Conservation (phyloP, 2,113 vertebrate species). For the Nesogale talazaci region DNA sequence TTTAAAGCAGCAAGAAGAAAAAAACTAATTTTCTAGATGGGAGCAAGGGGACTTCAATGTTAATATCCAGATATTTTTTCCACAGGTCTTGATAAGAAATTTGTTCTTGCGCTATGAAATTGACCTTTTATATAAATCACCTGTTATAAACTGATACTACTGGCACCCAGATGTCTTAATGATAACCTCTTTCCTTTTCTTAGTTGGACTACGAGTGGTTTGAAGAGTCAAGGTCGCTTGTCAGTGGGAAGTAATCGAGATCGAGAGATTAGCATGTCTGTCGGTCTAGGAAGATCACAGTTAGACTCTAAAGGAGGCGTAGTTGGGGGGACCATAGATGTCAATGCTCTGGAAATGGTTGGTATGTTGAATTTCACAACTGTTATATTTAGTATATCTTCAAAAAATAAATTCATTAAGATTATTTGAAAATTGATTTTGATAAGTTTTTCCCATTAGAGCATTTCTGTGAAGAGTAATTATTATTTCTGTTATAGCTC, state of each 20-base stretch:
- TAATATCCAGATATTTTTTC: slow-evolving; percentile 25
- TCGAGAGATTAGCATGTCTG: slow-evolving; percentile 98
- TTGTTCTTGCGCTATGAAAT: neutral
- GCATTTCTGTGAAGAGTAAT: slow-evolving; percentile 36
- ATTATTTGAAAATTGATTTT: slow-evolving; percentile 4
- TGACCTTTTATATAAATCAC: neutral
- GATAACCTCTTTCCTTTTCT: slow-evolving; percentile 46
- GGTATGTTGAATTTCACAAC: slow-evolving; percentile 89
- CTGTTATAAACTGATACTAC: slow-evolving; percentile 14
- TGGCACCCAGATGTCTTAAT: neutral
- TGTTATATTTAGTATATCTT: neutral
- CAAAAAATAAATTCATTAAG: neutral
- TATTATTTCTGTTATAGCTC: slow-evolving; percentile 87
- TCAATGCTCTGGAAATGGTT: slow-evolving; percentile 99
- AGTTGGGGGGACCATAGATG: slow-evolving; percentile 98
- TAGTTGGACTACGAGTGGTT: slow-evolving; percentile 98
- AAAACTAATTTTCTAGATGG: slow-evolving; percentile 7
- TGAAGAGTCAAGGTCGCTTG: slow-evolving; percentile 98
- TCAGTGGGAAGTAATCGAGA: slow-evolving; percentile 98
- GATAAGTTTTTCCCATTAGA: neutral
- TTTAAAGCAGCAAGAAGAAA: slow-evolving; percentile 5
- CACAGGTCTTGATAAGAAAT: slow-evolving; percentile 23
- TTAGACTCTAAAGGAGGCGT: slow-evolving; percentile 98
- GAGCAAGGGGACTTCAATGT: slow-evolving; percentile 4
- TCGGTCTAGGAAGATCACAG: slow-evolving; percentile 97